These are phyloP conservation scores for Amphilophus citrinellus DNA, from an alignment of 2,113 vertebrate genomes.

Conservation along the genomic window DNA sequence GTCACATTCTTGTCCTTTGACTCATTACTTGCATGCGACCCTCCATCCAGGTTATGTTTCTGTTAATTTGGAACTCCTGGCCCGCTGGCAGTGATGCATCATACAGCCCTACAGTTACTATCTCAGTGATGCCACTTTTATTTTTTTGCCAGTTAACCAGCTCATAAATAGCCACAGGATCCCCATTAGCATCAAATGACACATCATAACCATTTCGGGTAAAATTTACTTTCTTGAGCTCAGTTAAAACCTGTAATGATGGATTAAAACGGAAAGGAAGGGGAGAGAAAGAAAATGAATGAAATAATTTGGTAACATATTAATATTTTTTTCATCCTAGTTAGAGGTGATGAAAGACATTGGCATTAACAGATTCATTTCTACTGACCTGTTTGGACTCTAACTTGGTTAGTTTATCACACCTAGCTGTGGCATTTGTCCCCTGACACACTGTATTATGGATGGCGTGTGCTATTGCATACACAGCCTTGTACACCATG, in stretches of 20 bases:
- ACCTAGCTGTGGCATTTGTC: rapidly evolving
- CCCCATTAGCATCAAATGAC: background rate
- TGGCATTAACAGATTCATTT: background rate
- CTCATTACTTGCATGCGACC: slow-evolving; percentile 54
- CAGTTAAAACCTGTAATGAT: slow-evolving; percentile 52
- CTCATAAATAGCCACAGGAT: slow-evolving; percentile 11
- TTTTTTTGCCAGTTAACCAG: slow-evolving; percentile 29
- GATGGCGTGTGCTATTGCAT: too few relatives aligned
- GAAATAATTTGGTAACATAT: background rate
- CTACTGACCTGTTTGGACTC: slow-evolving; percentile 66
- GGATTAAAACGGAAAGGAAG: background rate
- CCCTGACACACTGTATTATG: background rate
- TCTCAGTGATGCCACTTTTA: slow-evolving; percentile 44
- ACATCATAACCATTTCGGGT: too few relatives aligned
- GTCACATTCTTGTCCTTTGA: too few relatives aligned
- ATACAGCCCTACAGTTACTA: slow-evolving; percentile 71
- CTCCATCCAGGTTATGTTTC: slow-evolving; percentile 64
- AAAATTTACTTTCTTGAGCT: too few relatives aligned
- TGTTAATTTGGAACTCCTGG: slow-evolving; percentile 64
- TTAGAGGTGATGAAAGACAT: background rate
- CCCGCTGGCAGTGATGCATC: slow-evolving; percentile 66
- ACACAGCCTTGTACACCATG: background rate
- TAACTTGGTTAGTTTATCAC: slow-evolving; percentile 21
- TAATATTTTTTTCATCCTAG: rapidly evolving
- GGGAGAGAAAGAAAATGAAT: rapidly evolving